Conservation (phyloP, 2,888 invertebrate species). For the Schrankia costaestrigalis region DNA sequence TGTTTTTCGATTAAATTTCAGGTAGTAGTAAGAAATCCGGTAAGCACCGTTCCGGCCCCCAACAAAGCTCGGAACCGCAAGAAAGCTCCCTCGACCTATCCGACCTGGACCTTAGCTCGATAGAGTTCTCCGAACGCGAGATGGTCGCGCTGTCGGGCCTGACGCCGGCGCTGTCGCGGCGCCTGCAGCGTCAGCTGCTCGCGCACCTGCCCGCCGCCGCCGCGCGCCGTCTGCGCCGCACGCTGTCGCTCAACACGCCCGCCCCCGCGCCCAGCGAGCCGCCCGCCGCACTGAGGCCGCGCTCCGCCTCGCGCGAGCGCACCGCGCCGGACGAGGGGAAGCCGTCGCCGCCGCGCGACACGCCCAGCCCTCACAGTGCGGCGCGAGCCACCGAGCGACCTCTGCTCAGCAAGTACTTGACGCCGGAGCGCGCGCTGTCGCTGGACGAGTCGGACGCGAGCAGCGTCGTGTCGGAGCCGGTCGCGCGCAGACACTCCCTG, state of each 20-base stretch:
- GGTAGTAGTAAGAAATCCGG: slow-evolving; percentile 71
- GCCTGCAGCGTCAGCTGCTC: slow-evolving; percentile 85
- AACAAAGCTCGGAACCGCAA: slow-evolving; percentile 37
- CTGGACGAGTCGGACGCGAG: slow-evolving; percentile 58
- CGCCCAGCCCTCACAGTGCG: slow-evolving; percentile 2
- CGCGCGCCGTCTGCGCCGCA: slow-evolving; percentile 83
- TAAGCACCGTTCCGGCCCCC: slow-evolving; percentile 52
- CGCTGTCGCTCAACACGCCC: slow-evolving; percentile 75
- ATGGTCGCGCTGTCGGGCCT: slow-evolving; percentile 84
- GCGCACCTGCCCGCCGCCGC: slow-evolving; percentile 86
- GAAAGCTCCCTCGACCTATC: slow-evolving; percentile 76
- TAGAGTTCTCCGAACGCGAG: slow-evolving; percentile 86
- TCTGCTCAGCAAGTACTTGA: slow-evolving; percentile 79
- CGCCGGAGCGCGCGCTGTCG: slow-evolving; percentile 61
- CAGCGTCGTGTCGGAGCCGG: slow-evolving; percentile 55
- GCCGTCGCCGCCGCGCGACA: slow-evolving; percentile 8
- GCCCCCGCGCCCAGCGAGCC: slow-evolving; percentile 36
- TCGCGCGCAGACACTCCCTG: slow-evolving; percentile 52
- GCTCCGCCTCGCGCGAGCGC: slow-evolving; percentile 48
- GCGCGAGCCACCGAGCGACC: slow-evolving; percentile 71
- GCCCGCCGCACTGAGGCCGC: too few species aligned
- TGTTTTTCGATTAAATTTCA: slow-evolving; percentile 77
- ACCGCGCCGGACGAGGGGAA: slow-evolving; percentile 39
- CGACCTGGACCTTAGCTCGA: slow-evolving; percentile 84
- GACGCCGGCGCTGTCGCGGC: slow-evolving; percentile 85